phyloP scores from a whole-genome alignment of 2,113 vertebrate species.

The Cariama cristata region DNA sequence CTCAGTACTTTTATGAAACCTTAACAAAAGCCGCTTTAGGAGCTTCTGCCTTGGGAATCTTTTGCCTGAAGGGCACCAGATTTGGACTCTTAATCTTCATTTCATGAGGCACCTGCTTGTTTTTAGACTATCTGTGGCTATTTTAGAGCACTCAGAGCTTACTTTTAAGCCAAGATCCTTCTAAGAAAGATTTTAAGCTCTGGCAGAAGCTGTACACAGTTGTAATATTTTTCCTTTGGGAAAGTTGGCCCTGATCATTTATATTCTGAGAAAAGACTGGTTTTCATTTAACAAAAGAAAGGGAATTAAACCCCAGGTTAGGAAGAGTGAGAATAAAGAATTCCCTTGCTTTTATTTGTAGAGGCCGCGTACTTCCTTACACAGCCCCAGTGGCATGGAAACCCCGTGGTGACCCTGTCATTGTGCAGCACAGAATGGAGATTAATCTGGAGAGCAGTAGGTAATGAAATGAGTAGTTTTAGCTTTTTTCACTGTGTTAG shows the following conservation, averaged over 20 bases:
- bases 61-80: conserved; percentile 27
- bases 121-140: background rate
- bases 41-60: conserved; percentile 16
- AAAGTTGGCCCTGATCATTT: conserved; percentile 43
- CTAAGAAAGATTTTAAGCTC: conserved; percentile 31
- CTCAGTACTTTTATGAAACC: background rate
- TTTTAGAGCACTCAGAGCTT: background rate
- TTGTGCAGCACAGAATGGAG: conserved; percentile 38
- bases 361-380: background rate
- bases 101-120: background rate
- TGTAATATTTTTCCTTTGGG: conserved; percentile 57
- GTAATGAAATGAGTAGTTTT: conserved; percentile 53
- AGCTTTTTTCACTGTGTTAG: conserved; percentile 17
- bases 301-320: conserved; percentile 59
- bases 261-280: conserved; percentile 23
- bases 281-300: conserved; percentile 44
- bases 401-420: conserved; percentile 34
- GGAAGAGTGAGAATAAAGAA: conserved; percentile 37
- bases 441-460: conserved; percentile 58
- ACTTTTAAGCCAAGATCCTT: conserved; percentile 36
- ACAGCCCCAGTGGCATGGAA: conserved; percentile 14
- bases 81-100: conserved; percentile 28
- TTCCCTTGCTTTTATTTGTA: conserved; percentile 47
- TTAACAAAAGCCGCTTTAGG: background rate
- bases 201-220: conserved; percentile 17